These are phyloP conservation scores for Cephalopholis sonnerati DNA, from an alignment of 2,113 vertebrate species.

Conservation along the genomic window DNA sequence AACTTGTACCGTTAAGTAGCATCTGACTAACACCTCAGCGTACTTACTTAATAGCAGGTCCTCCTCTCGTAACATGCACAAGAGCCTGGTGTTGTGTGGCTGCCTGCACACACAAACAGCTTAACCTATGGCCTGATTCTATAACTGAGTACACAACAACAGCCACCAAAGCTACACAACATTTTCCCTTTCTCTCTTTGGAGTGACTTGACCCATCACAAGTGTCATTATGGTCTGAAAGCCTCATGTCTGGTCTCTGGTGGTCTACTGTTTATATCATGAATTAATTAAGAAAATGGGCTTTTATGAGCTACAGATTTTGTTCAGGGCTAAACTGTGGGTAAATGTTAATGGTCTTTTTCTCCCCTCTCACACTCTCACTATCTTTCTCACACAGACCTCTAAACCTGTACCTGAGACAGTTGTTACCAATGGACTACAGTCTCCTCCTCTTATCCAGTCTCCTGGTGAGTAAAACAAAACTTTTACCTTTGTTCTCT, in stretches of 20 bases:
- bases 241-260: not conserved
- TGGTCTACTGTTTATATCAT: not conserved
- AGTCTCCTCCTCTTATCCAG: conserved; percentile 58
- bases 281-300: not conserved
- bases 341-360: not conserved
- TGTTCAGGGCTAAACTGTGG: not conserved
- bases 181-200: not conserved
- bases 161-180: not conserved
- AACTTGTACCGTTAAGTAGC: not conserved
- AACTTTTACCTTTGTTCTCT: not conserved
- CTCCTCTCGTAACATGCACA: not conserved
- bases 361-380: not conserved
- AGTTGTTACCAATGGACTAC: conserved; percentile 61
- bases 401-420: conserved; percentile 47
- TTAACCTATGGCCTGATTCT: not conserved
- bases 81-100: not conserved
- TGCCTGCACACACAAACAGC: not conserved
- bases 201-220: not conserved
- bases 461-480: conserved; percentile 82
- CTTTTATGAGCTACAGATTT: not conserved
- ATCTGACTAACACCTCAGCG: not conserved
- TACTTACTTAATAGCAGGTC: not conserved
- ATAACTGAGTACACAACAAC: not conserved
- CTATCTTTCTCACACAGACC: conserved; percentile 32
- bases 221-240: not conserved